phyloP scores from a whole-genome alignment of 2,888 invertebrate species.

The Drosophila demipolita region DNA sequence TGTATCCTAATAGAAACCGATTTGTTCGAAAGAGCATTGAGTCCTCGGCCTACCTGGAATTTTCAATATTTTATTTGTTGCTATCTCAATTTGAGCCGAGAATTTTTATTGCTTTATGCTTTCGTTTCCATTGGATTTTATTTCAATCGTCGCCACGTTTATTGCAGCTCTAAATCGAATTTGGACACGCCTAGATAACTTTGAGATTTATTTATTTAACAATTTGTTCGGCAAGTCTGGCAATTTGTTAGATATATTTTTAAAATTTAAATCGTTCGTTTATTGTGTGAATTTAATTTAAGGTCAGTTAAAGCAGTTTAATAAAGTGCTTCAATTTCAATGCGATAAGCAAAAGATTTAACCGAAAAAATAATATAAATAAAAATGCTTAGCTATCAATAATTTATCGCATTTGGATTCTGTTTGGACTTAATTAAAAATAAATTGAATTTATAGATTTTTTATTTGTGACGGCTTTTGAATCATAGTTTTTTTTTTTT shows the following conservation, averaged over 20 bases:
- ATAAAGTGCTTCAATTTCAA: background rate
- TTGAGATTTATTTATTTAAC: slow-evolving; percentile 74
- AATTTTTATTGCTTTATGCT: slow-evolving; percentile 27
- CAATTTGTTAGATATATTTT: slow-evolving; percentile 58
- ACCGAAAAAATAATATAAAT: background rate
- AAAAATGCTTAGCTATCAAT: background rate
- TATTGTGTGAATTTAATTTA: slow-evolving; percentile 1
- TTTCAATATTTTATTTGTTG: slow-evolving; percentile 5
- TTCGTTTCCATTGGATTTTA: slow-evolving; percentile 36
- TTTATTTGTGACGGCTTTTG: background rate
- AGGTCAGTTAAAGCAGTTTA: background rate
- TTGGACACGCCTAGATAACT: slow-evolving; percentile 75
- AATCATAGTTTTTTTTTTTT: background rate
- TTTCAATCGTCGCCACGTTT: slow-evolving; percentile 38
- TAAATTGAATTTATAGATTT: background rate
- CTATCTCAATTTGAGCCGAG: background rate
- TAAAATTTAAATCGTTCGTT: slow-evolving; percentile 20
- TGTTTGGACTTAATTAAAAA: background rate
- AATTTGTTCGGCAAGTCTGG: slow-evolving; percentile 54
- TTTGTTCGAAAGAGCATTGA: background rate
- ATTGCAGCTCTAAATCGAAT: slow-evolving; percentile 72
- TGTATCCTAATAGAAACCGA: background rate
- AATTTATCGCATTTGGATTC: background rate
- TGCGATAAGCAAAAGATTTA: background rate
- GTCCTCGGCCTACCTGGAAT: background rate